Evolutionary conservation across 2,797 vertebrate genomes (phyloP).

Genomic region (Phalanger gymnotis): DNA sequence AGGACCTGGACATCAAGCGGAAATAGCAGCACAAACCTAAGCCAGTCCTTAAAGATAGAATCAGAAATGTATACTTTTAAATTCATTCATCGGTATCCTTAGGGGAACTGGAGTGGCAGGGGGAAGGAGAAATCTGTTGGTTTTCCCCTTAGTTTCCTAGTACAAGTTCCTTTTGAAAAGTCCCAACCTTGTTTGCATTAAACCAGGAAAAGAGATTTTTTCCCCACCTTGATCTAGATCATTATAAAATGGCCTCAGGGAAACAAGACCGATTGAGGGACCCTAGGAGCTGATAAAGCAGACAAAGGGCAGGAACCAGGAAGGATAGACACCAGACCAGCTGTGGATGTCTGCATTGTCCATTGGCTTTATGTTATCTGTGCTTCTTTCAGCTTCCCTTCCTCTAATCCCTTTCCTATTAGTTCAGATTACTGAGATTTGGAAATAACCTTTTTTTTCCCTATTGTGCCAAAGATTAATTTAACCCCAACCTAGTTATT

Average conservation of each 20-base stretch:
- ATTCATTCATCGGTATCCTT: background rate
- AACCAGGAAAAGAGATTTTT: background rate
- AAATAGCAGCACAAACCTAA: background rate
- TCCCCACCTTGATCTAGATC: background rate
- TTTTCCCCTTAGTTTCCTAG: constrained; percentile 31
- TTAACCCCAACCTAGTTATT: background rate
- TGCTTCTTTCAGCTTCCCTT: background rate
- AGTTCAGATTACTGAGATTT: background rate
- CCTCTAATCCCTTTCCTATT: background rate
- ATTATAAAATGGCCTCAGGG: background rate
- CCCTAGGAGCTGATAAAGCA: background rate
- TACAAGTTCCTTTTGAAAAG: constrained; percentile 12
- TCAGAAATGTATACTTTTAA: background rate
- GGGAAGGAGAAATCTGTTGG: background rate
- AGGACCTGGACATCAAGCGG: background rate
- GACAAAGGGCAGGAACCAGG: background rate
- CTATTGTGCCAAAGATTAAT: constrained; percentile 1
- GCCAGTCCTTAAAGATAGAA: background rate
- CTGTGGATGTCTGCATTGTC: background rate
- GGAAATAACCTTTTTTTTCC: background rate
- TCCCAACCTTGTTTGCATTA: background rate
- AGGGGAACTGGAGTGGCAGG: no score
- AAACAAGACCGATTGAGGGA: background rate
- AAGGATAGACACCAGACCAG: background rate
- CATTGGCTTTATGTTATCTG: background rate